phyloP scores from a whole-genome alignment of 2,113 vertebrate species.

The Apodemus sylvaticus region DNA sequence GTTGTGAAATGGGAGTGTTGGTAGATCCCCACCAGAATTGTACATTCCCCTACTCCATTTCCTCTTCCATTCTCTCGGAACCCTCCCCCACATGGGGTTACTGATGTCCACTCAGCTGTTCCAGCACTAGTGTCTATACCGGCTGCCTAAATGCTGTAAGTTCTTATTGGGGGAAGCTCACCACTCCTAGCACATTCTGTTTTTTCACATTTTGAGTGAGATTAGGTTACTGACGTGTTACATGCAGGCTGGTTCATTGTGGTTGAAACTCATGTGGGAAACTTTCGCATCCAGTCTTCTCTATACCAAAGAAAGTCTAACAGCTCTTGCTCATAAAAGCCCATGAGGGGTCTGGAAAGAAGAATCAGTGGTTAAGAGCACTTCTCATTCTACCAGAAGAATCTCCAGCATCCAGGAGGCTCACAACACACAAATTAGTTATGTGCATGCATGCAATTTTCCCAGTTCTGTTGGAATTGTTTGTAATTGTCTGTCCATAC shows the following conservation, averaged over 20 bases:
- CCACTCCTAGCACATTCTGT: neutral
- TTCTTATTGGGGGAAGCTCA: neutral
- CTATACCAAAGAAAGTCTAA: neutral
- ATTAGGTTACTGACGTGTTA: neutral
- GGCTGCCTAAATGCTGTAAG: neutral
- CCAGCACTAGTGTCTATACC: neutral
- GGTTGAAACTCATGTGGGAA: neutral
- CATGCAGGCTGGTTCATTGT: neutral
- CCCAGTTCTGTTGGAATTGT: neutral
- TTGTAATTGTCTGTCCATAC: neutral
- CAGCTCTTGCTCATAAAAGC: neutral
- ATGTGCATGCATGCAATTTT: neutral
- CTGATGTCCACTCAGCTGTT: neutral
- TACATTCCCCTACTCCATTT: neutral
- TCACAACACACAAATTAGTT: neutral
- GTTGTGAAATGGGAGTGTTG: neutral
- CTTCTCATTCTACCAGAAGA: neutral
- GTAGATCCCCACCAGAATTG: neutral
- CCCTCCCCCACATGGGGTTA: neutral
- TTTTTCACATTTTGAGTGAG: neutral
- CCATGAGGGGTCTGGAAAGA: neutral
- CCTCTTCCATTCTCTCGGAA: neutral
- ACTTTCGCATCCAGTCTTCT: neutral
- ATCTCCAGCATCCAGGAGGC: neutral
- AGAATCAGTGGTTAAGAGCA: neutral